A percentile compares a stretch with the other conserved stretches of the same genome.
Conservation (phyloP, 2,797 vertebrate species). For the Myotis vivesi region DNA sequence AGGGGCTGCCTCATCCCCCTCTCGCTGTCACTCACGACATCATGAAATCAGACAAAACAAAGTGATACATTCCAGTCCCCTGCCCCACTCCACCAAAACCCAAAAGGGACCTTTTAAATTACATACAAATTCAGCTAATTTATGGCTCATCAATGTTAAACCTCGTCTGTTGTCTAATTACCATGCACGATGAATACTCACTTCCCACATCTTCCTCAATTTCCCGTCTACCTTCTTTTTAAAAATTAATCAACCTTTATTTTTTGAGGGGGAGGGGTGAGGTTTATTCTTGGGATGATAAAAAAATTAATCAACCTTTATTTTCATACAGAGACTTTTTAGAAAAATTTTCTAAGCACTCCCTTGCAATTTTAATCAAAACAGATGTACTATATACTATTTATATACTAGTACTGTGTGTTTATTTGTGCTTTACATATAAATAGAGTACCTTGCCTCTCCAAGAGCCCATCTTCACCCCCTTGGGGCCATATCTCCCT, state of each 20-base stretch:
- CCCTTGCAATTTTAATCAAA: not conserved
- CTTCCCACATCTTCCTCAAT: not conserved
- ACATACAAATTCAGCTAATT: fast-evolving
- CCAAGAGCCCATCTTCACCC: not conserved
- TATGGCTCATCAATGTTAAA: not conserved
- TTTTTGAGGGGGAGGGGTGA: no score
- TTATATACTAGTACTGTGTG: not conserved
- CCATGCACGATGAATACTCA: fast-evolving
- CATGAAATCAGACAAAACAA: not conserved
- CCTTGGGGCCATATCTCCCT: fast-evolving
- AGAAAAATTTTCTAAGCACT: not conserved
- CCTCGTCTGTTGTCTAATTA: not conserved
- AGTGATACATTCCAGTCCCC: not conserved
- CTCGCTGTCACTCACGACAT: fast-evolving
- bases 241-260: not conserved
- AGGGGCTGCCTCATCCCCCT: not conserved
- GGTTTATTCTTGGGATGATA: no score
- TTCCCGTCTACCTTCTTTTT: not conserved
- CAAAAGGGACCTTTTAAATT: not conserved
- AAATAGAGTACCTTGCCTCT: no score
- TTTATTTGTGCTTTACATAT: not conserved
- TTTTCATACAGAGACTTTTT: no score
- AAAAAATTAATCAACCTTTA: no score
- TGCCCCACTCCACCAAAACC: not conserved
- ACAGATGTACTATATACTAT: not conserved